Evolutionary conservation across 2,888 invertebrate species (phyloP), one percentile per base, ranked within the genome.

Genomic region (Sialis lutaria): DNA sequence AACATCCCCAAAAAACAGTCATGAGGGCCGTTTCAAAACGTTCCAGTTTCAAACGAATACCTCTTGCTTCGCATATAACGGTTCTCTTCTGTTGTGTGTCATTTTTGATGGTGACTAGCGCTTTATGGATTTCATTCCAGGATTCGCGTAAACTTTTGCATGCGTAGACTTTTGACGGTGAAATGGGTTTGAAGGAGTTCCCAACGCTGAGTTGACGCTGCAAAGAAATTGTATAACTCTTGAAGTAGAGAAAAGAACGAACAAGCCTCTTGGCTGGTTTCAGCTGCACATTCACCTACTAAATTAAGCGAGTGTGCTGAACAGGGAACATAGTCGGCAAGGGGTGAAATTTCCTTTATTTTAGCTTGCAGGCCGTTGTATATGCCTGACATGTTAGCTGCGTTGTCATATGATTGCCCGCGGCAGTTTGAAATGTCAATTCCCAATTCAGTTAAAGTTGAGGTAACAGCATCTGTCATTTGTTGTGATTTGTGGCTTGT

Each of bases 401-500:
- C 42, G n/a, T 42, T 42, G n/a, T 42, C 42, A 42, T 42, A 42
- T 10, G 42, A 42, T 30, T 42, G 42, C 30, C 42, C 30, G 5
- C 42, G 9, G 33, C 42, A 54, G 39, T 55, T 44, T 33, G 31
- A n/a, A n/a, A n/a, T n/a, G n/a, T 22, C 22, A 22, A 22, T 22
- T 22, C 22, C 22, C 49, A 13, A 56, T 53, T 40, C 43, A 7
- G 47, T 37, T 35, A 55, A 43, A 44, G 44, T 42, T 39, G 49
- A 10, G 44, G 49, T 30, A 22, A 55, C 48, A 31, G 48, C 50
- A 37, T 45, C 39, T 42, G 42, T 46, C 42, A 54, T 44, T 33
- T 52, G 34, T 37, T 46, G 39, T 6, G 39, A 52, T 50, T 49
- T 51, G 41, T 57, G 55, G 22, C 55, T 50, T 42, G 43, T 45